Evolutionary conservation across 2,797 vertebrate species (phyloP), one percentile per base, ranked within the genome.

Genomic region (Otolemur crassicaudatus): DNA sequence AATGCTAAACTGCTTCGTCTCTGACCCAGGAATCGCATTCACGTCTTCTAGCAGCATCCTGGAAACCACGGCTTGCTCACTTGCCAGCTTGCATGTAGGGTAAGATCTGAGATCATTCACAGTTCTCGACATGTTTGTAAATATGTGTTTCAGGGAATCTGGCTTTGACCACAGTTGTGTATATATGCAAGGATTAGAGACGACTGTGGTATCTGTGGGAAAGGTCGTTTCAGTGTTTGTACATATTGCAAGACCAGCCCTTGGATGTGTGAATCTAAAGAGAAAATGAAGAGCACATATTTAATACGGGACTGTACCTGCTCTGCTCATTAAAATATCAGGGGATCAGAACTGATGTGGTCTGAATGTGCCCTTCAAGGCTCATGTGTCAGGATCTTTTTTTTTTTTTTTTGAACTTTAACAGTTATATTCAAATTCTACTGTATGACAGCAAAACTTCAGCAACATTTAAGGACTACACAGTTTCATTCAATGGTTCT

Each of bases 381-480:
- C 17, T 81, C 56, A 40, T 81, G 34, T 19, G 5, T 43, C 7
- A 5, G 5, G 6, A 43, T 43, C 40, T 43, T 43, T 43, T 43
- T 43, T 40, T 46, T 43, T 43, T 43, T 43, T 43, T 43, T 43
- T 43, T 46, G 43, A 49, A 81, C 83, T 60, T 61, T 91, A 97
- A 96, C 94, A 97, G 97, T 98, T 95, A 84, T 85, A 98, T 97
- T 98, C 95, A 97, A 96, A 96, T 86, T 72, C 79, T 49, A 0
- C 56, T 97, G 93, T 70, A 95, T 95, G 94, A 92, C 40, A 23
- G 43, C 63, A 91, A 96, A 97, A 97, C 31, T 94, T 90, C 94
- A 96, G 65, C 97, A 95, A 84, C 67, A 96, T 86, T 94, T 88
- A 97, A 97, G 92, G 97, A 90, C 40, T 70, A 96, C 91, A 97